These are phyloP conservation scores for Heliconius congener DNA, from an alignment of 1,140 invertebrate species.

Conservation along the genomic window DNA sequence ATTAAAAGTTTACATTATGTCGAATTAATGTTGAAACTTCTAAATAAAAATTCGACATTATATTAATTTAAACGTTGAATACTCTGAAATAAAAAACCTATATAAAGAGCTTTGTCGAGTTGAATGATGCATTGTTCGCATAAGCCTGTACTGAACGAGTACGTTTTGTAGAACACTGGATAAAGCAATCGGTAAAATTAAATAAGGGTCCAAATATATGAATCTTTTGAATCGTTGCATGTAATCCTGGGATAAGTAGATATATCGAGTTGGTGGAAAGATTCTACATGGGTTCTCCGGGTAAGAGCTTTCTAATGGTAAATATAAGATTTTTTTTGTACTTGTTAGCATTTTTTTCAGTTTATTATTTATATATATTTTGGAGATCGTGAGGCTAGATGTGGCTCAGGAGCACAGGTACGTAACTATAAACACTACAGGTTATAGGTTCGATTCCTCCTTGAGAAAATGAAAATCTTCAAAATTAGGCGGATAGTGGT, in stretches of 20 bases:
- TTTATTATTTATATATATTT: too few relatives aligned
- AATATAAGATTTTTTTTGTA: too few relatives aligned
- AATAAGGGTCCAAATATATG: not conserved
- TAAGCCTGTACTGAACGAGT: conserved; percentile 7
- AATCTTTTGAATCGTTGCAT: not conserved
- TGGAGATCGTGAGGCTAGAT: too few relatives aligned
- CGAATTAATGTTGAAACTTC: not conserved
- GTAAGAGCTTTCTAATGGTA: too few relatives aligned
- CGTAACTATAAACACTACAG: too few relatives aligned
- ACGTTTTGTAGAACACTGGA: not conserved
- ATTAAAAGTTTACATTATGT: not conserved
- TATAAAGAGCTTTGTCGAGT: not conserved
- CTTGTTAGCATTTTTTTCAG: too few relatives aligned
- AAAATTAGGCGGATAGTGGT: too few relatives aligned
- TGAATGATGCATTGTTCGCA: conserved; percentile 1
- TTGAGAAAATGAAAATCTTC: too few relatives aligned
- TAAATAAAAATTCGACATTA: not conserved
- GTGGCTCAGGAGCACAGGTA: too few relatives aligned
- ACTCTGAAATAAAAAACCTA: not conserved
- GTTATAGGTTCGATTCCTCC: too few relatives aligned
- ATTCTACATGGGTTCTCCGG: not conserved
- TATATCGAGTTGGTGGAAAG: not conserved
- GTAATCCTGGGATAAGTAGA: not conserved
- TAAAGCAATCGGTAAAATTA: conserved; percentile 1
- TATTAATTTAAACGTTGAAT: not conserved